Base-by-base conservation (phyloP, 2,888 invertebrate species). In the Leptopterna dolabrata region DNA sequence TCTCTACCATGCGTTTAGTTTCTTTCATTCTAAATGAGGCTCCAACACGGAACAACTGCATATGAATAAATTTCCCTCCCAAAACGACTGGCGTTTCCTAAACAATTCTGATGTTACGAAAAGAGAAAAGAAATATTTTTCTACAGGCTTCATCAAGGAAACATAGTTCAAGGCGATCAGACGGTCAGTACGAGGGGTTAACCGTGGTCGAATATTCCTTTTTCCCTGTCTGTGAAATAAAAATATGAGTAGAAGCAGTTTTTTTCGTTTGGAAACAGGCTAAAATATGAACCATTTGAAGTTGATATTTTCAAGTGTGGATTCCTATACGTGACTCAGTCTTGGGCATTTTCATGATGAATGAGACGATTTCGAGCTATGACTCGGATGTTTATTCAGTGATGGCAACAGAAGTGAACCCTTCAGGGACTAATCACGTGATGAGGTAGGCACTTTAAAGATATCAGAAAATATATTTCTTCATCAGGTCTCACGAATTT, bases 171-270 rank as follows among this genome's bases (percentile, higher is more conserved):
- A 81, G 81, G 16, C 55, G 81, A 30, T 81, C 78, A 78, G 63
- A 13, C 63, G 63, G 81, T 81, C 81, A 55, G 81, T 55, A 47
- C 36, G 81, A 55, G 51, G 30, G 51, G 11, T 83, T 71, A 83
- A 83, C 83, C 83, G 27, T 41, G 43, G 83, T 83, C 83, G 83
- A 30, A 41, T 43, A 83, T 83, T 41, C 83, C 41, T 27, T 70
- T 63, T 83, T 24, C 83, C 83, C 83, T 83, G 83, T 71, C 43
- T 83, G 83, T 71, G 83, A 71, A 83, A 83, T 41, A 71, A 83
- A 63, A 81, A 81, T 81, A 81, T 81, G 30, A 81, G 45, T 41
- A 29, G 71, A 27, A 71, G 27, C 63, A 24, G 30, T 47, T 81
- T 29, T 81, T 27, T n/a, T n/a, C n/a, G n/a, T n/a, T n/a, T n/a